A percentile compares a stretch with the other conserved stretches of the same genome.
Conservation (phyloP, 2,797 vertebrate species). For the Paramormyrops hopkinsi region DNA sequence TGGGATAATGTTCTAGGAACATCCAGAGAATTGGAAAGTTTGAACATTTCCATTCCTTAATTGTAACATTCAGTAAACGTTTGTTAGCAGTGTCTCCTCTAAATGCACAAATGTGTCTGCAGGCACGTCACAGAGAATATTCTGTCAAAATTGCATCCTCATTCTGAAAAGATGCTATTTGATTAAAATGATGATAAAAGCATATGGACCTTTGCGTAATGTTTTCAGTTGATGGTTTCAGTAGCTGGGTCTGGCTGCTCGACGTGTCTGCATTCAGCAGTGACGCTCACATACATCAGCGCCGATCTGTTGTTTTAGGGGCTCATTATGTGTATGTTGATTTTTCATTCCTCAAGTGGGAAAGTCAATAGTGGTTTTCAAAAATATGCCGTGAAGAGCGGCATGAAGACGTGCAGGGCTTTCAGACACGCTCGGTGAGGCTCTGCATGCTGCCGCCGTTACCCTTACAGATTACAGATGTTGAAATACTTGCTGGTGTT, state of each 20-base stretch:
- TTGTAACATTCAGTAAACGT: neutral
- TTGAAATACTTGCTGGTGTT: slow-evolving; percentile 4
- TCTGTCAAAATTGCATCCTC: neutral
- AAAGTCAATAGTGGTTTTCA: neutral
- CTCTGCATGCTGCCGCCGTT: neutral
- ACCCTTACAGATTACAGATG: neutral
- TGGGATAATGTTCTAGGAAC: neutral
- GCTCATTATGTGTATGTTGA: neutral
- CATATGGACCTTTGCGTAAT: neutral
- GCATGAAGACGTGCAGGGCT: neutral
- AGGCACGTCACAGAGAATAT: neutral
- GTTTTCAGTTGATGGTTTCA: neutral
- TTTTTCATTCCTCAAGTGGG: neutral
- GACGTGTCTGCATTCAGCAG: neutral
- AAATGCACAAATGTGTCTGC: neutral
- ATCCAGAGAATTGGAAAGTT: neutral
- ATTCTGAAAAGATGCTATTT: neutral
- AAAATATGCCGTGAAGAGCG: neutral
- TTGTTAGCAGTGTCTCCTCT: neutral
- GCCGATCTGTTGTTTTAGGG: neutral
- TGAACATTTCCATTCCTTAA: neutral
- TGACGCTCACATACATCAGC: neutral
- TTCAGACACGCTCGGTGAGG: neutral
- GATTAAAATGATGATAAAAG: neutral
- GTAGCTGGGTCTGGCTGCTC: neutral